Conservation (phyloP, 1,140 invertebrate species). For the Kradibia gibbosae region DNA sequence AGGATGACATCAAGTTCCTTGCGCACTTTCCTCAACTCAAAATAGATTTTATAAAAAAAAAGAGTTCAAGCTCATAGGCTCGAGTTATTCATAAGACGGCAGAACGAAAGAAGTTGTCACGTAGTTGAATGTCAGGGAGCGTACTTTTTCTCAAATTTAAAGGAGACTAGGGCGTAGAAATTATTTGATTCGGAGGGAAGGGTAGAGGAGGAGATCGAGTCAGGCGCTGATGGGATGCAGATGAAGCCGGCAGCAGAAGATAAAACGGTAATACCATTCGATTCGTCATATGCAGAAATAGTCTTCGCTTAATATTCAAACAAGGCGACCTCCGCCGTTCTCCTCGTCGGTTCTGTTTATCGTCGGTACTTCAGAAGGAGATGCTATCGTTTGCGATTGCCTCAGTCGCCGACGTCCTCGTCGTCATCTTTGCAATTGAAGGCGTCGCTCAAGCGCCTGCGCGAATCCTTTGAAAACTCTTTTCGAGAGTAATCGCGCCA, state of each 20-base stretch:
- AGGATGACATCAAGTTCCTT: slow-evolving; percentile 7
- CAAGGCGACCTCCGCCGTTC: not conserved
- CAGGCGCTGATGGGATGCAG: slow-evolving; percentile 63
- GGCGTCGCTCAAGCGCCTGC: slow-evolving; percentile 49
- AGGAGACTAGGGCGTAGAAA: slow-evolving; percentile 29
- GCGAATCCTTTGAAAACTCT: slow-evolving; percentile 40
- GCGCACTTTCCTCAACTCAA: not conserved
- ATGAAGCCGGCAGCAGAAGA: slow-evolving; percentile 64
- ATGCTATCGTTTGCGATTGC: slow-evolving; percentile 59
- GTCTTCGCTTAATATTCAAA: slow-evolving; percentile 43
- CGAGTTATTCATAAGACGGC: not conserved
- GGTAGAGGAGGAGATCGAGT: not conserved
- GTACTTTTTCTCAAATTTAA: slow-evolving; percentile 38
- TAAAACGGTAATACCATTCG: slow-evolving; percentile 71
- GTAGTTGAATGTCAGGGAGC: not conserved
- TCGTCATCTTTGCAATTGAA: slow-evolving; percentile 37
- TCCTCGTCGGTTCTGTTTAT: slow-evolving; percentile 36
- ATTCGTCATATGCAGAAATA: slow-evolving; percentile 72
- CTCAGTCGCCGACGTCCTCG: not conserved
- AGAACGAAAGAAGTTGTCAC: not conserved
- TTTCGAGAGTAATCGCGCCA: slow-evolving; percentile 61
- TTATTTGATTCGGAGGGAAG: slow-evolving; percentile 12
- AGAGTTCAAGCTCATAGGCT: not conserved
- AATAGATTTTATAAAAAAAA: not conserved
- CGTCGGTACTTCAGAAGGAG: slow-evolving; percentile 58